Evolutionary conservation across 2,113 vertebrate species (phyloP), one percentile per base, ranked within the genome.

Genomic region (Toxotes chatareus): DNA sequence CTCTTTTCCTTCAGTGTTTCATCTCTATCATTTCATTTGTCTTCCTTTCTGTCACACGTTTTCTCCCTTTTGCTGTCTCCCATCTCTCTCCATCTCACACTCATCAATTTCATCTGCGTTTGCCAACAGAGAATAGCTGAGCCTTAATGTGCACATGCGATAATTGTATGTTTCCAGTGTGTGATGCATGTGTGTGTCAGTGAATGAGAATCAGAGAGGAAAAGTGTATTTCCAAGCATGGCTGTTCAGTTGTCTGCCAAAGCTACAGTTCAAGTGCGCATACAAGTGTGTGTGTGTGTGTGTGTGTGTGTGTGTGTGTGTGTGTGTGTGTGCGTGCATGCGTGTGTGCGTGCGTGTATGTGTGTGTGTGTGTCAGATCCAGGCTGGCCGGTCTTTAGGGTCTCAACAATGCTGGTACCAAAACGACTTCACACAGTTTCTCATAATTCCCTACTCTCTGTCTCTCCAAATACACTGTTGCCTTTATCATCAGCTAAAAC

Each of bases 401-500:
- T 68, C 27, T 80, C 23, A 67, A 67, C 66, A 55, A 71, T 83
- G 80, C 66, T 23, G 8, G 40, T 86, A 86, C 69, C 79, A 84
- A 84, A 76, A 64, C 51, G 6, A 14, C 44, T 83, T 82, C 86
- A 79, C 79, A 83, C 59, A 73, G 63, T 79, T 80, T 83, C 85
- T 86, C 74, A 83, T 86, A 86, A 89, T 87, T 64, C 86, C 76
- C 73, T 46, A 49, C 44, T 89, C 80, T 84, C 90, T 94, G 94
- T 95, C 95, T 91, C 83, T 88, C n/a, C 88, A 89, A 94, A 95
- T 95, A 86, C 79, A 80, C 40, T 12, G 72, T 77, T 53, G 34
- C 89, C 89, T 95, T 93, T 71, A 94, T 95, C 93, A 94, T 91
- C 89, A 85, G 19, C 90, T 85, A 88, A 92, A 94, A 94, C 77